These are phyloP conservation scores for Scaptomyza polygonia DNA, from an alignment of 2,888 invertebrate species.

Conservation along the genomic window DNA sequence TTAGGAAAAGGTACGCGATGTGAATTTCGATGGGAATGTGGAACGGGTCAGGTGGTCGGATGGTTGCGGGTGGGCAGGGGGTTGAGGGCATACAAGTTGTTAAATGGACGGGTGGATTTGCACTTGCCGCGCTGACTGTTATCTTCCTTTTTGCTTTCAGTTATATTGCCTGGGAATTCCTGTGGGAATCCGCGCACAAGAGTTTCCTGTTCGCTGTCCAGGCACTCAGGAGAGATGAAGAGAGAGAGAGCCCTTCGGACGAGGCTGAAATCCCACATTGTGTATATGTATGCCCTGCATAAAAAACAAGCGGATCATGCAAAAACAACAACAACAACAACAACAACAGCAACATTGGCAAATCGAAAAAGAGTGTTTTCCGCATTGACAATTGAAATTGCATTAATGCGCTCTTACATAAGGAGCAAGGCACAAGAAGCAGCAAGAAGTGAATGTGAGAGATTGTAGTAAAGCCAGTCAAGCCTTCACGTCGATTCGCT, in stretches of 20 bases:
- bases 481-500: neutral
- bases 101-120: slow-evolving; percentile 83
- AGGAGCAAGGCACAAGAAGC: neutral
- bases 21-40: slow-evolving; percentile 25
- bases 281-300: too few species aligned
- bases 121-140: slow-evolving; percentile 82
- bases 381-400: slow-evolving; percentile 80
- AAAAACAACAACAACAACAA: slow-evolving; percentile 35
- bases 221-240: neutral
- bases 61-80: neutral
- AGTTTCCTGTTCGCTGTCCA: slow-evolving; percentile 15
- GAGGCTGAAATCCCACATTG: too few species aligned
- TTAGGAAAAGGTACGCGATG: slow-evolving; percentile 60
- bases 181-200: slow-evolving; percentile 63
- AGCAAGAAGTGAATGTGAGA: neutral
- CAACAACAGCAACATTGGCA: slow-evolving; percentile 49
- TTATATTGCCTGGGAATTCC: slow-evolving; percentile 83
- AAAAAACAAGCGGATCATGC: slow-evolving; percentile 80
- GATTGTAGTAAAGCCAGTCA: slow-evolving; percentile 21
- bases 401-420: slow-evolving; percentile 69
- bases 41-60: slow-evolving; percentile 50
- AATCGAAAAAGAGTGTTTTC: slow-evolving; percentile 82
- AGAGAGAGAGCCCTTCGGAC: slow-evolving; percentile 2
- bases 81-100: slow-evolving; percentile 66
- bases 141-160: slow-evolving; percentile 82